These are phyloP conservation scores for Agrochola macilenta DNA, from an alignment of 2,888 invertebrate genomes.

Conservation along the genomic window DNA sequence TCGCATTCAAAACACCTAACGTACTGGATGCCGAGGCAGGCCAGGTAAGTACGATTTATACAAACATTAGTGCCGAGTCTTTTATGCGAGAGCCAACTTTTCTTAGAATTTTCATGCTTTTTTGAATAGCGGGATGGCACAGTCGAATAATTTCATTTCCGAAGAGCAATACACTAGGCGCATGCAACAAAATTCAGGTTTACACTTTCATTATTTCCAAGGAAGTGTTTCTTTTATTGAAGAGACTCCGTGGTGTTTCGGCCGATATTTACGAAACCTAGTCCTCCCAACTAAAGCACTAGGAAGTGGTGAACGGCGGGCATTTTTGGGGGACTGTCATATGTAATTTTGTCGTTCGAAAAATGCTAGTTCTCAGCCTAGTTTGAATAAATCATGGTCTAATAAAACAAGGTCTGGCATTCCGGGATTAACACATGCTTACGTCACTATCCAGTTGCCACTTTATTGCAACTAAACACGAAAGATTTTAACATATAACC, in stretches of 20 bases:
- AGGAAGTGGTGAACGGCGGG: too few relatives aligned
- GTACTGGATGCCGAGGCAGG: conserved; percentile 76
- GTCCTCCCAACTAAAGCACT: too few relatives aligned
- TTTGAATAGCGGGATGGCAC: conserved; percentile 64
- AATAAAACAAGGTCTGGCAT: too few relatives aligned
- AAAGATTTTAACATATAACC: too few relatives aligned
- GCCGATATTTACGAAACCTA: conserved; percentile 61
- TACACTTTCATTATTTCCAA: conserved; percentile 67
- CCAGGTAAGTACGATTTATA: conserved; percentile 84
- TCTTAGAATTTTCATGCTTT: conserved; percentile 68
- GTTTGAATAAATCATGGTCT: too few relatives aligned
- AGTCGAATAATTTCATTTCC: conserved; percentile 68
- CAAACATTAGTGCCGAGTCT: conserved; percentile 81
- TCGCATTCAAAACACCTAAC: conserved; percentile 88
- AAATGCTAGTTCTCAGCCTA: too few relatives aligned
- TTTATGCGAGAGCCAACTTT: conserved; percentile 74
- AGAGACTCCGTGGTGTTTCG: conserved; percentile 48
- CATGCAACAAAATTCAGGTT: conserved; percentile 56
- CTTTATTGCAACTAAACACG: too few relatives aligned
- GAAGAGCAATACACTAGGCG: conserved; percentile 45
- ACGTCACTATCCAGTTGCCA: too few relatives aligned
- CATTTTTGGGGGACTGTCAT: too few relatives aligned
- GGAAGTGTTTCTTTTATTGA: conserved; percentile 44
- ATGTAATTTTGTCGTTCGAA: too few relatives aligned
- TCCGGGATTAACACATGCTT: too few relatives aligned